A percentile compares a stretch with the other conserved stretches of the same genome.
Evolutionary conservation across 2,797 vertebrate genomes (phyloP).

Genomic region (Girardinus metallicus): DNA sequence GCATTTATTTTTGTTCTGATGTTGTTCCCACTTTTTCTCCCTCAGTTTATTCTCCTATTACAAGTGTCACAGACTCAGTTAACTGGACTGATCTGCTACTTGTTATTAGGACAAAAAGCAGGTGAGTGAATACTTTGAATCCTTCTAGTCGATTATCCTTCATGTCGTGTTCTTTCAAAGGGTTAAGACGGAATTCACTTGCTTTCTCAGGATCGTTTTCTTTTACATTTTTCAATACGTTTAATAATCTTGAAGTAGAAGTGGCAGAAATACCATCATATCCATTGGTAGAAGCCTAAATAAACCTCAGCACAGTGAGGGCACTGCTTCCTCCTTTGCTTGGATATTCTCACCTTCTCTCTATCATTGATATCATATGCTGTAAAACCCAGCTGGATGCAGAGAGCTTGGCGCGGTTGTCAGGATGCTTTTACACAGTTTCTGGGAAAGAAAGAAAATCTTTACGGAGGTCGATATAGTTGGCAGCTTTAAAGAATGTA

Average conservation of each 20-base stretch:
- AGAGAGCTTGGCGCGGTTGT: background rate
- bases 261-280: constrained; percentile 10
- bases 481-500: background rate
- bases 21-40: too few species aligned
- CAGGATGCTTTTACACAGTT: constrained; percentile 13
- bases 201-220: background rate
- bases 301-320: constrained; percentile 7
- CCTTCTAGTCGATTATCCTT: background rate
- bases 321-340: constrained; percentile 3
- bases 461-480: background rate
- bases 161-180: background rate
- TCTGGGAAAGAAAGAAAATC: constrained; percentile 11
- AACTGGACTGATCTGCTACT: background rate
- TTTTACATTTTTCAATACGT: constrained; percentile 1
- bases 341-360: constrained; percentile 15
- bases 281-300: constrained; percentile 2
- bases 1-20: background rate
- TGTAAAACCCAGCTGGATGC: constrained; percentile 6
- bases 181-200: background rate
- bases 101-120: background rate
- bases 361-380: background rate
- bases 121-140: background rate
- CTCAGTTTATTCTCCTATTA: background rate
- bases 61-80: background rate
- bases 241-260: constrained; percentile 4